phyloP scores from a whole-genome alignment of 2,888 invertebrate genomes.

The Mythimna impura region DNA sequence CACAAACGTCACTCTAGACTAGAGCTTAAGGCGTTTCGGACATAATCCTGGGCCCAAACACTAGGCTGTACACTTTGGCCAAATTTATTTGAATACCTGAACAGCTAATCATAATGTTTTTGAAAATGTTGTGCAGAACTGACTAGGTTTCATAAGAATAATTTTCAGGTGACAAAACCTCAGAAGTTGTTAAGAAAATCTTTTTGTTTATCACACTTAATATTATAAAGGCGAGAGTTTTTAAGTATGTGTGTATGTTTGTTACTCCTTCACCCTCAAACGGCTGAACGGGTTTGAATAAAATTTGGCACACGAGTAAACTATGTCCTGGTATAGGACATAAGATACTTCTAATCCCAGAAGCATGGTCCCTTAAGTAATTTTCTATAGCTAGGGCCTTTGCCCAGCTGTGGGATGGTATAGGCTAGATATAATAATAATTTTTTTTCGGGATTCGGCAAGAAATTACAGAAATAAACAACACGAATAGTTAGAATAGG shows the following conservation, averaged over 20 bases:
- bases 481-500: not conserved
- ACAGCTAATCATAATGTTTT: conserved; percentile 23
- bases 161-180: too few species aligned
- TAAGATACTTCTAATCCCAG: too few species aligned
- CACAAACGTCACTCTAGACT: conserved; percentile 46
- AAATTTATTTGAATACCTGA: conserved; percentile 43
- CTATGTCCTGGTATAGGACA: not conserved
- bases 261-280: not conserved
- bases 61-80: conserved; percentile 25
- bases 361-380: too few species aligned
- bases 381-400: too few species aligned
- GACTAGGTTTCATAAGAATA: not conserved
- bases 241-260: too few species aligned
- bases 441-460: too few species aligned
- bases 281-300: not conserved
- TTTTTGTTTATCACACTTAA: too few species aligned
- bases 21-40: conserved; percentile 60
- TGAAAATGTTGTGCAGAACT: not conserved
- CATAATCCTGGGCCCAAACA: conserved; percentile 51
- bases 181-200: too few species aligned
- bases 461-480: too few species aligned
- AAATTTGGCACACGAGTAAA: not conserved
- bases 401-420: too few species aligned
- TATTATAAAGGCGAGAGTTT: too few species aligned
- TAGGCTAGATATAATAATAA: too few species aligned